Evolutionary conservation across 2,888 invertebrate species (phyloP), one percentile per base, ranked within the genome.

Genomic region (Aporophyla lueneburgensis): DNA sequence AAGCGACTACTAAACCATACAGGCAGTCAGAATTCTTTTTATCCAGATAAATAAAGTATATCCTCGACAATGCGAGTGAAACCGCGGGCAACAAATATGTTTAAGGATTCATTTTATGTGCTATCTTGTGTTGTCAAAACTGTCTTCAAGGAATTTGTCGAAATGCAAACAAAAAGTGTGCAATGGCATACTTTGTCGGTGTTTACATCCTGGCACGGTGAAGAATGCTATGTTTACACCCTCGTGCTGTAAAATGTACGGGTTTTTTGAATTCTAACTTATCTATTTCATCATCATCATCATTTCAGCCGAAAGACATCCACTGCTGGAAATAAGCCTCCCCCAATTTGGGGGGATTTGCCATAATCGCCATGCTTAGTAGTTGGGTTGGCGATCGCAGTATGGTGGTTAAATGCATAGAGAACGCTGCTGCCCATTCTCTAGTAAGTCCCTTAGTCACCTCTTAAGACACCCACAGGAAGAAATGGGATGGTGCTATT

Each of bases 191-290:
- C 81, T 82, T 86, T 69, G 53, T 27, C 54, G 14, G 27, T 87
- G 88, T 85, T 88, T 82, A 87, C 87, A 87, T 87, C 85, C 87
- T 75, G 81, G 70, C 86, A 59, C 67, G 58, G 46, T 61, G n/a
- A 80, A 77, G 86, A 87, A 87, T 87, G 86, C 33, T 33, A 24
- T 87, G 81, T 86, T 87, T 80, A 76, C 67, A 40, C 54, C 63
- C 53, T 66, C 53, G 66, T 53, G 46, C 46, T 24, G 76, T 75
- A 62, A 46, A 46, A 69, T 71, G 75, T 51, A 43, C 56, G 24
- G n/a, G n/a, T 67, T 70, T 59, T 81, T 40, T 19, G 27, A 19
- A 43, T 53, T 12, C 12, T 40, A 12, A 49, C 19, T 68, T 68
- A 40, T 19, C 3, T n/a, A 61, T 33, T 33, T n/a, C n/a, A n/a